A percentile compares a stretch with the other conserved stretches of the same genome.
Conservation (phyloP, 1,140 invertebrate genomes). For the Diorhabda elongata region DNA sequence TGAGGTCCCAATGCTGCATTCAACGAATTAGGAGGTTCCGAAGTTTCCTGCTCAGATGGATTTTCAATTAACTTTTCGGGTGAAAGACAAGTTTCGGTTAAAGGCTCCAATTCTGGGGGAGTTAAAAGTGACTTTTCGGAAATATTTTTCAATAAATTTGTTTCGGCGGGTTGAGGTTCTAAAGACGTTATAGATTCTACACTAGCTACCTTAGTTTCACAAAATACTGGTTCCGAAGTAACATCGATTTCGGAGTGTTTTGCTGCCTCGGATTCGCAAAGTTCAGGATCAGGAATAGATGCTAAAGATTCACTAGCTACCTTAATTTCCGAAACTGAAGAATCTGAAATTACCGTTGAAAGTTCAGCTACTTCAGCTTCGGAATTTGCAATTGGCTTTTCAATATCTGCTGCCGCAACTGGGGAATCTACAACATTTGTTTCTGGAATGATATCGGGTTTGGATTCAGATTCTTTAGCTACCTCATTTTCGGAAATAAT, state of each 20-base stretch:
- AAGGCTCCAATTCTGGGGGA: neutral
- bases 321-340: slow-evolving; percentile 20
- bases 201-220: neutral
- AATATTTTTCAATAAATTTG: neutral
- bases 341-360: slow-evolving; percentile 14
- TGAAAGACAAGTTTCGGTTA: neutral
- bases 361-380: neutral
- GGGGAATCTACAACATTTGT: neutral
- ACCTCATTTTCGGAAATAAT: slow-evolving; percentile 7
- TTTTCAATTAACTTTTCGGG: neutral
- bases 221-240: neutral
- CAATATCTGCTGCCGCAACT: neutral
- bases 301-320: neutral
- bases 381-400: neutral
- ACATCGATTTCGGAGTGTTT: neutral
- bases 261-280: slow-evolving; percentile 5
- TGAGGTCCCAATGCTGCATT: neutral
- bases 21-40: neutral
- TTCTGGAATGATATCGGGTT: neutral
- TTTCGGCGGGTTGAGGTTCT: neutral
- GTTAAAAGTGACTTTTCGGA: neutral
- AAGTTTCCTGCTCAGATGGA: neutral
- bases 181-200: neutral
- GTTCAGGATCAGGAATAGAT: neutral
- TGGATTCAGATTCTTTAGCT: neutral